Evolutionary conservation across 2,888 invertebrate genomes (phyloP), one percentile per base, ranked within the genome.

Genomic region (Andrena bicolor): DNA sequence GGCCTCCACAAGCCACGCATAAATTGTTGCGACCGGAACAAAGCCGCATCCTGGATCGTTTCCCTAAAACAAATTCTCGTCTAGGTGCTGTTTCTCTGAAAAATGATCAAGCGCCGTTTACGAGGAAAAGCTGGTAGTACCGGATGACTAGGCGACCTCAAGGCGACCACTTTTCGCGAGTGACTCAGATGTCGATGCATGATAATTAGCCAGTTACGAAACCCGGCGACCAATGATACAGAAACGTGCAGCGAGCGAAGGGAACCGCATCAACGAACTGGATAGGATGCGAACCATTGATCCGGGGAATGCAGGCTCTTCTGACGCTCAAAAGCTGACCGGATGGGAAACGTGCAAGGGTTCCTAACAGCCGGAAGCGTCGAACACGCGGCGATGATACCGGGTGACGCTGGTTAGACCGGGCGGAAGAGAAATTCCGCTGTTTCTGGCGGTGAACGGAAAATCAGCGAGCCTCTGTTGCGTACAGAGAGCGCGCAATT

Each of bases 291-390:
- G 75, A 85, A 61, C 63, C 75, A 79, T 86, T 78, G 88, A 80
- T 79, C 85, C 84, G 69, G 76, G 63, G 85, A 73, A 78, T 72
- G 60, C 65, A 60, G 64, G 35, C 68, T 73, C 56, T 48, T 60
- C 74, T 35, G 76, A 81, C 76, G 76, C 60, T 87, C 72, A 80
- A 84, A 86, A 78, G 88, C 75, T 82, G 81, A 86, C 88, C 89
- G 88, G 89, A 88, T 84, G 89, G 20, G 76, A 84, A 73, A 26
- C 72, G 76, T 30, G 72, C 69, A 84, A 84, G 88, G 84, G 82
- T 80, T 78, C 76, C 76, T 72, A 70, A 76, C 76, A 89, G 74
- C 84, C 84, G 88, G 89, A 88, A 89, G 81, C 63, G 83, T 63
- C 77, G 48, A 48, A 79, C 69, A 51, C 68, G 70, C 68, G 70